Evolutionary conservation across 1,140 invertebrate genomes (phyloP).

Genomic region (Danaus plexippus): DNA sequence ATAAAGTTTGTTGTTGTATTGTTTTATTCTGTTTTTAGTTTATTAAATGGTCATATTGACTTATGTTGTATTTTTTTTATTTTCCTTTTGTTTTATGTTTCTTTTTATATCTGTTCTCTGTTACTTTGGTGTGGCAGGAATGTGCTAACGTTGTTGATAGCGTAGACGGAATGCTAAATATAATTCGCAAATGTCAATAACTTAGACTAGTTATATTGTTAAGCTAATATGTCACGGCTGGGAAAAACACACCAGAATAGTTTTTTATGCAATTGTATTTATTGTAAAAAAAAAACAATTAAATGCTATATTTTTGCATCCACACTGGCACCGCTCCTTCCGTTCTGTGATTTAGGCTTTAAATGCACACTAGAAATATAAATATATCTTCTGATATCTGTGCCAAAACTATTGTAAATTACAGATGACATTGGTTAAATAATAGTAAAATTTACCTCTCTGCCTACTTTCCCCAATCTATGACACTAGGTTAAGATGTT

Average conservation of each 20-base stretch:
- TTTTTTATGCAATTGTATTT: constrained; percentile 49
- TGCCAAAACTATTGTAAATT: constrained; percentile 60
- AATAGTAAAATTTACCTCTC: constrained; percentile 27
- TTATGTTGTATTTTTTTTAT: constrained; percentile 48
- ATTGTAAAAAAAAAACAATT: constrained; percentile 30
- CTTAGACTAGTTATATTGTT: constrained; percentile 33
- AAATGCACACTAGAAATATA: constrained; percentile 52
- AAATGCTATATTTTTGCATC: constrained; percentile 65
- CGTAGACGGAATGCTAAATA: constrained; percentile 28
- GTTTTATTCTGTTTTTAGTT: constrained; percentile 51
- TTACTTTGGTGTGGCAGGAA: background rate
- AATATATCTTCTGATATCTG: constrained; percentile 49
- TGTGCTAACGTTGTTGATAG: background rate
- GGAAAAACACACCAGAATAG: constrained; percentile 32
- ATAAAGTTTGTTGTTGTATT: constrained; percentile 46
- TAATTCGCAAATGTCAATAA: constrained; percentile 43
- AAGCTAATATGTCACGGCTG: constrained; percentile 39
- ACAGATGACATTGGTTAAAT: constrained; percentile 36
- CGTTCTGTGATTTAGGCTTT: constrained; percentile 69
- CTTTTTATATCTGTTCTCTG: background rate
- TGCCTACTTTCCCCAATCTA: constrained; percentile 24
- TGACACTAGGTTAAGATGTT: constrained; percentile 15
- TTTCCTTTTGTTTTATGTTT: constrained; percentile 17
- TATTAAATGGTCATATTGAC: constrained; percentile 64
- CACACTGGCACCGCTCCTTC: constrained; percentile 57